Conservation (phyloP, 2,888 invertebrate species). For the Desoria tigrina region DNA sequence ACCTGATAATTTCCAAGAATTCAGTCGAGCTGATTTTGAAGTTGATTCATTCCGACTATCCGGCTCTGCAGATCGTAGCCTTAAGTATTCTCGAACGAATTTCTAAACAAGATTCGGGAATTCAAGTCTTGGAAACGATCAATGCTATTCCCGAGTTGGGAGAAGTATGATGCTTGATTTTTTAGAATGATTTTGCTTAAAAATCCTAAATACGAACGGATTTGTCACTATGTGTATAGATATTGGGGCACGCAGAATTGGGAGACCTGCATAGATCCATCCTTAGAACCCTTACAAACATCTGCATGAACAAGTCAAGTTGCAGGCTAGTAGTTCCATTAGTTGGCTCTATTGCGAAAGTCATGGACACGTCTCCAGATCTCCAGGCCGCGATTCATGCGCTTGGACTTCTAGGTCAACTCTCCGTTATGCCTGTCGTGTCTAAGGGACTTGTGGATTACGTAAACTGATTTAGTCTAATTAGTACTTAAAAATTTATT, state of each 20-base stretch:
- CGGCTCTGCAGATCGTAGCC: slow-evolving; percentile 44
- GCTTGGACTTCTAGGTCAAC: slow-evolving; percentile 25
- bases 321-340: slow-evolving; percentile 23
- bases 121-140: slow-evolving; percentile 31
- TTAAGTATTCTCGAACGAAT: slow-evolving; percentile 42
- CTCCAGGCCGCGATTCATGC: slow-evolving; percentile 19
- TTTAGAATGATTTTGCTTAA: not conserved
- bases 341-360: slow-evolving; percentile 19
- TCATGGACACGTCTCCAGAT: slow-evolving; percentile 32
- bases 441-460: slow-evolving; percentile 31
- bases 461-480: slow-evolving; percentile 15
- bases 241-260: slow-evolving; percentile 36
- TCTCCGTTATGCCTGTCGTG: slow-evolving; percentile 25
- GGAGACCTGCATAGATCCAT: slow-evolving; percentile 45
- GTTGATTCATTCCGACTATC: slow-evolving; percentile 38
- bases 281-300: slow-evolving; percentile 37
- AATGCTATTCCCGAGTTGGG: slow-evolving; percentile 32
- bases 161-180: slow-evolving; percentile 21
- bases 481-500: not conserved
- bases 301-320: slow-evolving; percentile 17
- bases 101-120: slow-evolving; percentile 25
- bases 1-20: slow-evolving; percentile 26
- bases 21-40: slow-evolving; percentile 29
- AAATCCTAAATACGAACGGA: too few species aligned
- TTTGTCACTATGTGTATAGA: slow-evolving; percentile 21